Base-by-base conservation (phyloP, 2,888 invertebrate genomes). In the Calliphora vomitoria region DNA sequence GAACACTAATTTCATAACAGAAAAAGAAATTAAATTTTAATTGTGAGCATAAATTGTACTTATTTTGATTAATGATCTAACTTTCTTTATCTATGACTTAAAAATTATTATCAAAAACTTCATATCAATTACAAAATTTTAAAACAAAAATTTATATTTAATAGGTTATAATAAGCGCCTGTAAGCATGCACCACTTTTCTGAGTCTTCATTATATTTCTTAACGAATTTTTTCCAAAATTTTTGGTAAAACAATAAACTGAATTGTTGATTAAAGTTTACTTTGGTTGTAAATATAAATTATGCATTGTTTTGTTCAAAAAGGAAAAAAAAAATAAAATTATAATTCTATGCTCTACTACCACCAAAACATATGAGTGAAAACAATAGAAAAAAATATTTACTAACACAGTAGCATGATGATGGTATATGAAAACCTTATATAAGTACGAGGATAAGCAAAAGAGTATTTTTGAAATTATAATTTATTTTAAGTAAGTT, bases 241-340 rank as follows among this genome's bases (percentile, higher is more conserved):
- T 53, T 75, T 35, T 64, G 38, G 47, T 47, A 62, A 71, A 35
- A 53, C 58, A 88, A 88, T 85, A 85, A 86, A 88, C 79, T 86
- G 81, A 86, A 90, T 89, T 88, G 87, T 88, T 87, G 82, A 89
- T 88, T 89, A 85, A 89, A 89, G 84, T 89, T 89, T 86, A 89
- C 69, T 72, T 53, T 76, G 60, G 50, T 44, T 82, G 15, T 58
- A 82, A 18, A n/a, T 41, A 35, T 90, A 88, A 90, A 90, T 90
- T 89, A 91, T 90, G 89, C 88, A 90, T 90, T 88, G 82, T 85
- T 53, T 47, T 62, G 66, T 50, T 8, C 41, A 55, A 38, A n/a
- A 41, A 13, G 6, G 1, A 6, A 6, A n/a, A 20, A 31, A 31
- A 31, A 31, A 20, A 35, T 0, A 35, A 60, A 55, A 55, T 10